These are phyloP conservation scores for Drosophila eugracilis DNA, from an alignment of 1,140 invertebrate species.

Conservation along the genomic window DNA sequence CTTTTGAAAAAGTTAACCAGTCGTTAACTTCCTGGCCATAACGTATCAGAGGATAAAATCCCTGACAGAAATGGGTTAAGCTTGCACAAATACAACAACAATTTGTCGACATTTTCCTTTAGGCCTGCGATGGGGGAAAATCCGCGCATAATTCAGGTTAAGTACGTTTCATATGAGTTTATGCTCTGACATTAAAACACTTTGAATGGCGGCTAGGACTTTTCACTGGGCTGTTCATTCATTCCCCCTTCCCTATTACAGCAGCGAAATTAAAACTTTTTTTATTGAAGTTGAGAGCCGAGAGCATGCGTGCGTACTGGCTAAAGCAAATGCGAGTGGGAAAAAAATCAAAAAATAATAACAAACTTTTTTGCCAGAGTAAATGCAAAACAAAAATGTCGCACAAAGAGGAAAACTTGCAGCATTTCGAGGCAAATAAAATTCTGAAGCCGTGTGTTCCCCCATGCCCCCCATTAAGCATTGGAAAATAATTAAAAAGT, in stretches of 20 bases:
- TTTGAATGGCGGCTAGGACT: constrained; percentile 16
- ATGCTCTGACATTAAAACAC: constrained; percentile 79
- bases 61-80: constrained; percentile 73
- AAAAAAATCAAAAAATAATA: constrained; percentile 42
- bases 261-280: constrained; percentile 65
- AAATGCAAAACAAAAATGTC: constrained; percentile 52
- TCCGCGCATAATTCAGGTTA: constrained; percentile 70
- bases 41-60: constrained; percentile 20
- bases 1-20: constrained; percentile 42
- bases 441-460: constrained; percentile 12
- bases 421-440: constrained; percentile 45
- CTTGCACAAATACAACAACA: constrained; percentile 75
- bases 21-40: constrained; percentile 19
- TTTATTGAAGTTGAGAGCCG: constrained; percentile 62
- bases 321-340: constrained; percentile 9
- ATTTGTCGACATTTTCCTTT: constrained; percentile 60
- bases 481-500: constrained; percentile 82
- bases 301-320: constrained; percentile 59
- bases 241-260: constrained; percentile 34
- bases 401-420: constrained; percentile 36
- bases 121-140: constrained; percentile 23
- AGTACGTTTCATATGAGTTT: constrained; percentile 76
- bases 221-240: neutral
- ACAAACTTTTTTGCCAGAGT: constrained; percentile 47
- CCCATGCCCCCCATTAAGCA: constrained; percentile 46